Base-by-base conservation (phyloP, 2,797 vertebrate genomes). In the Rhincodon typus region DNA sequence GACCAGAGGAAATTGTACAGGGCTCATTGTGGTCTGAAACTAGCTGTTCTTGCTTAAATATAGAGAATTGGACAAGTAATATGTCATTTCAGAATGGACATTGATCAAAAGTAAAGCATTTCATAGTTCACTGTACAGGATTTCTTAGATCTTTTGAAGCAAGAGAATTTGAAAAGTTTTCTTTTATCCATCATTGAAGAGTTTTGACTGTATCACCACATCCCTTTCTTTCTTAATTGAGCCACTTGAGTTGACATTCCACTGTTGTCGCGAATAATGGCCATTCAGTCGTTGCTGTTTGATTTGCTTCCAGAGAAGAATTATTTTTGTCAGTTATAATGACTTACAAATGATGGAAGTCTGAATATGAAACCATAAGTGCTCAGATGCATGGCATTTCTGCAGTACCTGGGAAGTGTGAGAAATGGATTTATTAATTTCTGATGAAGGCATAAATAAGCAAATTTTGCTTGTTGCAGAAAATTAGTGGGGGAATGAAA, bases 1-100 rank as follows among this genome's bases (percentile, higher is more conserved):
- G 19, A 91, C 88, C 62, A n/a, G 88, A 91, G 57, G 88, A 91
- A 66, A 66, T 91, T 4, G 66, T 91, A 21, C 57, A 91, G 88
- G 17, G 15, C 57, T n/a, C 88, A 66, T 53, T 93, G n/a, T 69
- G 90, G 62, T 69, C 66, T 93, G 88, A 34, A 30, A 57, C 30
- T 57, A 30, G 30, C 34, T 10, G 34, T 19, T 90, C 53, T 90
- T 34, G 21, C 57, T n/a, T 91, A 91, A 66, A 19, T 66, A 66
- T 88, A 53, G 50, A 38, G 27, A 38, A 91, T 66, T n/a, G 57
- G 34, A n/a, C 34, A 1, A 34, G 34, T 91, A 21, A 66, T n/a
- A 19, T 38, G n/a, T 30, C 57, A n/a, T n/a, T 91, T 91, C 15
- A 34, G 15, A 19, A 66, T 62, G 53, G 88, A 34, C 57, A 62